phyloP scores from a whole-genome alignment of 2,797 vertebrate species.

The Onychomys leucogaster region DNA sequence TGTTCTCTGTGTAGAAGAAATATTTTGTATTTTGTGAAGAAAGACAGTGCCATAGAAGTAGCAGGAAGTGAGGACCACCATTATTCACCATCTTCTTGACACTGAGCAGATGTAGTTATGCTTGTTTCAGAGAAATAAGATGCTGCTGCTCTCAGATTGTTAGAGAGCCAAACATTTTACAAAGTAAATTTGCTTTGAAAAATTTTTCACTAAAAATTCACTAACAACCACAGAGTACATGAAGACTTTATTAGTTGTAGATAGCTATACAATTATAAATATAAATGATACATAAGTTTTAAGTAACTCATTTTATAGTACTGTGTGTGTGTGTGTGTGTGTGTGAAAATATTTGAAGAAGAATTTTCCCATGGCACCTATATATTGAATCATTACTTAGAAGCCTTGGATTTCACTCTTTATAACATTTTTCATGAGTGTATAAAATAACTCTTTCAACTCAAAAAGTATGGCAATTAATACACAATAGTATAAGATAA shows the following conservation, averaged over 20 bases:
- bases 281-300: constrained; percentile 68
- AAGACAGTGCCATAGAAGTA: neutral
- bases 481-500: neutral
- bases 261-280: constrained; percentile 31
- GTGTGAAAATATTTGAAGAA: neutral
- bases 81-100: constrained; percentile 73
- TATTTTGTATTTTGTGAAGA: neutral
- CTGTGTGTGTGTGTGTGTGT: neutral
- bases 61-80: constrained; percentile 36
- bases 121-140: constrained; percentile 63
- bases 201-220: constrained; percentile 78
- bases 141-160: constrained; percentile 71
- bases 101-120: neutral
- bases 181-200: constrained; percentile 77
- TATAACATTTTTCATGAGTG: neutral
- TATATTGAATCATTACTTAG: constrained; percentile 74
- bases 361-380: constrained; percentile 52
- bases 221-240: constrained; percentile 74
- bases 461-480: constrained; percentile 7
- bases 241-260: constrained; percentile 71
- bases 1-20: neutral
- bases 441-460: constrained; percentile 15
- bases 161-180: neutral
- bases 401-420: constrained; percentile 73
- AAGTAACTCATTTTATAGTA: constrained; percentile 77